phyloP scores from a whole-genome alignment of 2,797 vertebrate species.

The Darevskia mixta region DNA sequence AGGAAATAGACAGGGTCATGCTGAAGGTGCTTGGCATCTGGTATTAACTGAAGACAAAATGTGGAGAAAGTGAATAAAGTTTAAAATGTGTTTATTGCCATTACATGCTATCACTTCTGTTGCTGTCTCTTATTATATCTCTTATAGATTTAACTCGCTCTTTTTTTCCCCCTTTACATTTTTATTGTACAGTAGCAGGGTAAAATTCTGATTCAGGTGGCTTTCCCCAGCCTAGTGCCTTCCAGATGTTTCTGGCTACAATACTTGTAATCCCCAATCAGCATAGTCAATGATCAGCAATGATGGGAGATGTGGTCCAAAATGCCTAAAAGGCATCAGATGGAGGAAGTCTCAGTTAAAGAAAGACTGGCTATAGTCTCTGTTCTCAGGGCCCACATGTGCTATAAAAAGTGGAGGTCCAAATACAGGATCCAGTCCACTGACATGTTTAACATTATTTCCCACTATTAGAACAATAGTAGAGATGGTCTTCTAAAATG shows the following conservation, averaged over 20 bases:
- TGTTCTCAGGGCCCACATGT: background rate
- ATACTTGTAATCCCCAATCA: background rate
- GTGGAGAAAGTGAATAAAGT: background rate
- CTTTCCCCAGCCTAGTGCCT: background rate
- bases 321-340: background rate
- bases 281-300: background rate
- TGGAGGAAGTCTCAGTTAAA: too few relatives aligned
- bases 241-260: background rate
- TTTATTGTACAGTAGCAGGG: background rate
- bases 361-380: background rate
- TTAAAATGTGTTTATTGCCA: background rate
- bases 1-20: constrained; percentile 22
- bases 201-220: background rate
- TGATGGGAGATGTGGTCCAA: background rate
- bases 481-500: too few relatives aligned
- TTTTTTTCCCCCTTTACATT: background rate
- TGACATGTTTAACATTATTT: too few relatives aligned
- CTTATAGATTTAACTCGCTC: background rate
- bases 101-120: background rate
- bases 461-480: too few relatives aligned
- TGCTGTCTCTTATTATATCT: background rate
- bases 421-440: too few relatives aligned
- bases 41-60: background rate
- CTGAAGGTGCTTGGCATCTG: constrained; percentile 11
- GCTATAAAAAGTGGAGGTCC: too few relatives aligned